Evolutionary conservation across 2,113 vertebrate species (phyloP).

Genomic region (Saguinus imperator): DNA sequence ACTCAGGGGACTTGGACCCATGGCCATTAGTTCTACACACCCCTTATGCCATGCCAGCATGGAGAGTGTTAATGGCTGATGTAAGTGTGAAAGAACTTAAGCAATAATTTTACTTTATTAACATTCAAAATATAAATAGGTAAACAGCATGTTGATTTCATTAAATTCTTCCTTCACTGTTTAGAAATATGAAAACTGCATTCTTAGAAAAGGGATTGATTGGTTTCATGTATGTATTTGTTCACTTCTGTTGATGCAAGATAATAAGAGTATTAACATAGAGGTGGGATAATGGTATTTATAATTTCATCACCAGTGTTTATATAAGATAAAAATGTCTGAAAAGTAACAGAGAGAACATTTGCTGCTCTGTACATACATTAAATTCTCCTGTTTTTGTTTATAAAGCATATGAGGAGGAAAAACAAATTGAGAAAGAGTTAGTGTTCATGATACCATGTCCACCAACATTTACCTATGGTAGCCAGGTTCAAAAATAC

Average conservation of each 20-base stretch:
- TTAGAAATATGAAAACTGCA: constrained; percentile 83
- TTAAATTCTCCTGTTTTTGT: constrained; percentile 76
- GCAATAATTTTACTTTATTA: constrained; percentile 81
- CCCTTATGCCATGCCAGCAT: not conserved
- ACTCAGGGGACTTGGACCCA: not conserved
- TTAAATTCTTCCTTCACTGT: constrained; percentile 80
- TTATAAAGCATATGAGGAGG: constrained; percentile 67
- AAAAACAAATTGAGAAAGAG: constrained; percentile 69
- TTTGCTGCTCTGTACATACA: constrained; percentile 76
- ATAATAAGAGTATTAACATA: constrained; percentile 86
- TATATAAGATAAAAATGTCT: constrained; percentile 83
- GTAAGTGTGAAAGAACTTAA: constrained; percentile 63
- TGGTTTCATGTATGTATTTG: constrained; percentile 84
- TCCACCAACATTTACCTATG: constrained; percentile 72
- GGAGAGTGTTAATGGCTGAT: constrained; percentile 73
- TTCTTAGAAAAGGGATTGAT: constrained; percentile 83
- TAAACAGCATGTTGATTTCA: constrained; percentile 84
- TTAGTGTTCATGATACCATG: constrained; percentile 70
- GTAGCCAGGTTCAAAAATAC: constrained; percentile 74
- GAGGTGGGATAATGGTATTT: constrained; percentile 85
- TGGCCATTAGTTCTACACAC: not conserved
- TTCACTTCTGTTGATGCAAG: constrained; percentile 84
- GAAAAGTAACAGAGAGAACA: constrained; percentile 75
- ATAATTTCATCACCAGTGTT: constrained; percentile 83
- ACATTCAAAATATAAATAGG: constrained; percentile 83